phyloP scores from a whole-genome alignment of 2,888 invertebrate species.

The Drosophila mulleri region DNA sequence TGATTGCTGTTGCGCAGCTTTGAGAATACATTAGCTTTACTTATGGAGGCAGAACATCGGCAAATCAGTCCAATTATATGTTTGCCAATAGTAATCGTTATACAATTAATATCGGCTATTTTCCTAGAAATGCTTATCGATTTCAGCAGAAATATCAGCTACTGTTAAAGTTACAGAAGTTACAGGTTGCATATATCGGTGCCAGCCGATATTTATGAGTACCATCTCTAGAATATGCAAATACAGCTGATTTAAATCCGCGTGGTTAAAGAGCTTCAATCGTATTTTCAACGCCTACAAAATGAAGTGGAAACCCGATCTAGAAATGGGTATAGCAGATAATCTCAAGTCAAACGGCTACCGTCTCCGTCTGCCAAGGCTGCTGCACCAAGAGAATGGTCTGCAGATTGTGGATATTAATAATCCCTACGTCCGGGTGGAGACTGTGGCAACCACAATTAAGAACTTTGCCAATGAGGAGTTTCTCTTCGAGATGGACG shows the following conservation, averaged over 20 bases:
- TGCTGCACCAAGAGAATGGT: background rate
- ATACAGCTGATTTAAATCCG: background rate
- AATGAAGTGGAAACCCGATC: background rate
- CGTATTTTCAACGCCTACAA: background rate
- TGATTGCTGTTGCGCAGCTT: background rate
- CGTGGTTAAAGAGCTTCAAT: background rate
- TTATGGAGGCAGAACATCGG: too few species aligned
- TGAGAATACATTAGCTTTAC: background rate
- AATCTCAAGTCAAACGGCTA: too few species aligned
- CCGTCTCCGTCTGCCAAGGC: background rate
- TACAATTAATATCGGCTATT: too few species aligned
- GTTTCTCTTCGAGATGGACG: background rate
- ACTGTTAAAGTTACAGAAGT: background rate
- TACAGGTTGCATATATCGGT: background rate
- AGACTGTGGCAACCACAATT: background rate
- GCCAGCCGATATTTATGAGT: background rate
- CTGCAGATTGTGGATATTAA: accelerated
- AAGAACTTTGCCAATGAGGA: background rate
- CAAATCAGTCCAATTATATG: too few species aligned
- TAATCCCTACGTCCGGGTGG: background rate
- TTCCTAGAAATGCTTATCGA: background rate
- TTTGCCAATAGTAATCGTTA: too few species aligned
- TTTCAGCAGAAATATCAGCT: background rate
- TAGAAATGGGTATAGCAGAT: background rate
- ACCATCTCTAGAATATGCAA: background rate